These are phyloP conservation scores for Octodon degus DNA, from an alignment of 2,113 vertebrate genomes.

Conservation along the genomic window DNA sequence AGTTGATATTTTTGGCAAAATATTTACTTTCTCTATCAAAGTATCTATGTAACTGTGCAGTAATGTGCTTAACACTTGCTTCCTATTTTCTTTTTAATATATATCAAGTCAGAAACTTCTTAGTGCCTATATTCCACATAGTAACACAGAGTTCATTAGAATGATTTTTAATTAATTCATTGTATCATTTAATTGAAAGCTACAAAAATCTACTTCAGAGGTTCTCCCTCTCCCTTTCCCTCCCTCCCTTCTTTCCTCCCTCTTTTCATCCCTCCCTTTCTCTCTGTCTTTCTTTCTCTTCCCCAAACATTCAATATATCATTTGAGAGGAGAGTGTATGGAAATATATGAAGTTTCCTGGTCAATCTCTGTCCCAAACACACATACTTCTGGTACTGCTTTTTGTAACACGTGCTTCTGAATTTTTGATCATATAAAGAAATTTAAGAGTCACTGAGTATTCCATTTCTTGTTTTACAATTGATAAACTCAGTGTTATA, in stretches of 20 bases:
- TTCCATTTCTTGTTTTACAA: slow-evolving; percentile 59
- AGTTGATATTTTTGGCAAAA: not conserved
- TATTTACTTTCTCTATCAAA: not conserved
- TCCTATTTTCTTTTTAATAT: not conserved
- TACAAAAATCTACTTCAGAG: not conserved
- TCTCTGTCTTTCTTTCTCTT: not conserved
- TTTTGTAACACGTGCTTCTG: slow-evolving; percentile 26
- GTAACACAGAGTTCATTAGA: not conserved
- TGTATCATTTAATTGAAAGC: not conserved
- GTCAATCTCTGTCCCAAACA: not conserved
- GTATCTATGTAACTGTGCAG: not conserved
- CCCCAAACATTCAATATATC: not conserved
- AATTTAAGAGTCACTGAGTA: slow-evolving; percentile 33
- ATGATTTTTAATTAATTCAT: not conserved
- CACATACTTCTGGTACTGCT: slow-evolving; percentile 26
- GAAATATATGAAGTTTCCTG: slow-evolving; percentile 14
- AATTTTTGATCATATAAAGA: slow-evolving; percentile 44
- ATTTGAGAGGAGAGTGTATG: not conserved
- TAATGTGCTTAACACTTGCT: not conserved
- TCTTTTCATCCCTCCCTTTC: not conserved
- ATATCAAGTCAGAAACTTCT: not conserved
- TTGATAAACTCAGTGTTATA: slow-evolving; percentile 29
- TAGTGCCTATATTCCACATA: not conserved
- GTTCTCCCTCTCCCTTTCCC: not conserved
- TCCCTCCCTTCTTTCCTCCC: not conserved